A percentile compares a stretch with the other conserved stretches of the same genome.
Evolutionary conservation across 2,113 vertebrate genomes (phyloP).

Genomic region (Rutilus rutilus): DNA sequence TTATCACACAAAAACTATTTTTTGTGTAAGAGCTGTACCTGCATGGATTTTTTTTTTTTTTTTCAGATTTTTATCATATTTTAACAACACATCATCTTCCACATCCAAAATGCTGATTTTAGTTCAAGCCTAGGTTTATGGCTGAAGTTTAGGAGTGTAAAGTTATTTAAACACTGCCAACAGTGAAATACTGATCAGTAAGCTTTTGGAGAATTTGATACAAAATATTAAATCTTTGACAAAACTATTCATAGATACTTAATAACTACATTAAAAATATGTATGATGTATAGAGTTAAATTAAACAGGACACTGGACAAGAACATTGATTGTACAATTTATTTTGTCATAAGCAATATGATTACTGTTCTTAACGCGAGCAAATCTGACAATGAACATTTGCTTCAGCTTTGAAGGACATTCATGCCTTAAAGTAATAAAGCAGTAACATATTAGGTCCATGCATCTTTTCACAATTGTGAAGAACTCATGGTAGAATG

Average conservation of each 20-base stretch:
- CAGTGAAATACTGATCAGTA: neutral
- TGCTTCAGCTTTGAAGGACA: neutral
- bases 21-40: neutral
- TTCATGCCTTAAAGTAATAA: slow-evolving; percentile 4
- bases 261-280: neutral
- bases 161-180: too few relatives aligned
- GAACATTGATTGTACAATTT: slow-evolving; percentile 32
- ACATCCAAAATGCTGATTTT: neutral
- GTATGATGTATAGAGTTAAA: neutral
- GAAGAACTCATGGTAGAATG: neutral
- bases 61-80: too few relatives aligned
- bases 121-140: neutral
- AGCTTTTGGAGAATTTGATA: neutral
- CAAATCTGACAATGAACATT: neutral
- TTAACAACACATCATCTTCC: neutral
- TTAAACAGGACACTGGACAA: neutral
- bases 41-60: too few relatives aligned
- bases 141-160: too few relatives aligned
- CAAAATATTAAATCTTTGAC: neutral
- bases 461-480: slow-evolving; percentile 8
- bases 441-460: slow-evolving; percentile 4
- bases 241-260: neutral
- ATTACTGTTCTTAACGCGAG: neutral
- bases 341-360: slow-evolving; percentile 22
- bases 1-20: neutral